Percentiles rank a stretch among this genome's conserved stretches.
Conservation (phyloP, 2,888 invertebrate genomes). For the Hirtodrosophila alboralis region DNA sequence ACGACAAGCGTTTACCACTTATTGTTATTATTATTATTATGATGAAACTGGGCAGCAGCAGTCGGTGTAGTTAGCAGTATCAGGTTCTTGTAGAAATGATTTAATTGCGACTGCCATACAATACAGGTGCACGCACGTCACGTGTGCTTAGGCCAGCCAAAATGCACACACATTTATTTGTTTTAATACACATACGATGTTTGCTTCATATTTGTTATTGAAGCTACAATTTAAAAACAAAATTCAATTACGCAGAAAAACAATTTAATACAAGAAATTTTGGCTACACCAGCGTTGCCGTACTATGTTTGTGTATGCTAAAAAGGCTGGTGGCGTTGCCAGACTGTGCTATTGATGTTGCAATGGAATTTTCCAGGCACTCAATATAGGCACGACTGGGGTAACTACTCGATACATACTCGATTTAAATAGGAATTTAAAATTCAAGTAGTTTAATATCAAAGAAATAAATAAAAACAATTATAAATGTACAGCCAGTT, state of each 20-base stretch:
- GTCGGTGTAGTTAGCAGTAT: slow-evolving; percentile 82
- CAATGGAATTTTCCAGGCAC: slow-evolving; percentile 2
- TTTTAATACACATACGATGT: slow-evolving; percentile 19
- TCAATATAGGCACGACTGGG: not conserved
- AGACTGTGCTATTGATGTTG: not conserved
- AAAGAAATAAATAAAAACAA: too few relatives aligned
- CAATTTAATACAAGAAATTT: slow-evolving; percentile 41
- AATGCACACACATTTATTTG: slow-evolving; percentile 21
- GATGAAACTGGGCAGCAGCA: slow-evolving; percentile 85
- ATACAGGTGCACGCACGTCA: slow-evolving; percentile 87
- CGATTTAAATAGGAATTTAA: too few relatives aligned
- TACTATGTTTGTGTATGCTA: slow-evolving; percentile 62
- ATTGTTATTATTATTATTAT: slow-evolving; percentile 31
- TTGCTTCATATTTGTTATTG: slow-evolving; percentile 4
- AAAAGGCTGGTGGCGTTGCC: slow-evolving; percentile 37
- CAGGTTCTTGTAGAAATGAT: slow-evolving; percentile 14
- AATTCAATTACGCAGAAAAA: slow-evolving; percentile 58
- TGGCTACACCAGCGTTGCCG: slow-evolving; percentile 40
- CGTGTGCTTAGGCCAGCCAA: slow-evolving; percentile 45
- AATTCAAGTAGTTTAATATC: too few relatives aligned
- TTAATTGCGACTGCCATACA: slow-evolving; percentile 37
- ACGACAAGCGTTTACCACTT: slow-evolving; percentile 5
- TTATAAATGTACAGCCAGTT: too few relatives aligned
- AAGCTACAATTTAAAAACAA: slow-evolving; percentile 23
- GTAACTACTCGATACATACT: too few relatives aligned